Evolutionary conservation across 2,888 invertebrate species (phyloP).

Genomic region (Drosophila barbarae): DNA sequence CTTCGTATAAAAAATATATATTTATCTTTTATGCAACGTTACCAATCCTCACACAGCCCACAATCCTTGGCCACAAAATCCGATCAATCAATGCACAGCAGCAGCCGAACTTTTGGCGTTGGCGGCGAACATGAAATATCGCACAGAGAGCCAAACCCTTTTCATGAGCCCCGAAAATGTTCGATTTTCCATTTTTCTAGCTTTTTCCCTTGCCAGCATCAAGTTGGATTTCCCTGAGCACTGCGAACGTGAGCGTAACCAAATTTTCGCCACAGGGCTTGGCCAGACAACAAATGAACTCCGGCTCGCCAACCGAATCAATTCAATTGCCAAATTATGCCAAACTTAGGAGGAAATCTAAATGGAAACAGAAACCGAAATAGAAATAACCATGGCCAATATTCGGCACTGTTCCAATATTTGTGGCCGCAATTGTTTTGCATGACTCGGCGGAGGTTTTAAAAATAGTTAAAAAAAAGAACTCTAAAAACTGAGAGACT

Average conservation of each 20-base stretch:
- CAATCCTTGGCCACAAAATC: constrained; percentile 38
- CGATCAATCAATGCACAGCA: constrained; percentile 65
- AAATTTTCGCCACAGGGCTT: constrained; percentile 70
- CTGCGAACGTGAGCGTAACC: constrained; percentile 74
- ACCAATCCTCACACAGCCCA: constrained; percentile 16
- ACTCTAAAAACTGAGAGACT: constrained; percentile 17
- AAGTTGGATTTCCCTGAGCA: constrained; percentile 59
- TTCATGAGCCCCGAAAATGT: constrained; percentile 61
- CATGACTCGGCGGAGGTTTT: constrained; percentile 58
- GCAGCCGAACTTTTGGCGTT: constrained; percentile 50
- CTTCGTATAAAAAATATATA: neutral
- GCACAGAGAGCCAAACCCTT: constrained; percentile 70
- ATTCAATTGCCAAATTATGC: constrained; percentile 74
- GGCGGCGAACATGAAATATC: constrained; percentile 74
- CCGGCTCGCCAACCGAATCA: constrained; percentile 46
- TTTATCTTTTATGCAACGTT: neutral
- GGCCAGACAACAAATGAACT: constrained; percentile 45
- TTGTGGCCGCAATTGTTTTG: constrained; percentile 69
- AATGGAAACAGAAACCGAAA: constrained; percentile 30
- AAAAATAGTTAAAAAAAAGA: constrained; percentile 5
- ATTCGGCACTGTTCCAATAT: constrained; percentile 66
- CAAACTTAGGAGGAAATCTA: constrained; percentile 39
- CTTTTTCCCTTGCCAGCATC: constrained; percentile 19
- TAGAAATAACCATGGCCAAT: constrained; percentile 56
- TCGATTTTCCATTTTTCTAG: constrained; percentile 32